Evolutionary conservation across 2,888 invertebrate genomes (phyloP).

Genomic region (Polyploca ridens): DNA sequence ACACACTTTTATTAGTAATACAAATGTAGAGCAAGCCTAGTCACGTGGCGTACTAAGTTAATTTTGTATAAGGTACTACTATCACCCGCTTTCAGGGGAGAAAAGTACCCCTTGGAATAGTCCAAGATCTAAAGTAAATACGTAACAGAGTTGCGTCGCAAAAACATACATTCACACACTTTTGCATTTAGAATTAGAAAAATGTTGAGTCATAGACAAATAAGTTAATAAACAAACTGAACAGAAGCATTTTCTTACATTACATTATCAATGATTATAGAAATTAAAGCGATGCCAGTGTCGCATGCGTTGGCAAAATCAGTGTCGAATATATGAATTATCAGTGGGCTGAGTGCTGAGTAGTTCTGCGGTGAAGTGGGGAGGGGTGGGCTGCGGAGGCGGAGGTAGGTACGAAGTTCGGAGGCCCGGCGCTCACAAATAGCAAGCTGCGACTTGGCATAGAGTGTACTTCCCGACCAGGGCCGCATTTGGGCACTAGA

Average conservation of each 20-base stretch:
- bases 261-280: background rate
- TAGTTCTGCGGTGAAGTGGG: conserved; percentile 22
- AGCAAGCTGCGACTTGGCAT: conserved; percentile 80
- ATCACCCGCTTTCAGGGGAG: too few species aligned
- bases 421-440: conserved; percentile 77
- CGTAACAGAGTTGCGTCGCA: too few species aligned
- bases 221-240: background rate
- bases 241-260: background rate
- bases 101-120: too few species aligned
- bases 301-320: conserved; percentile 40
- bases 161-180: too few species aligned
- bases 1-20: too few species aligned
- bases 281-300: conserved; percentile 15
- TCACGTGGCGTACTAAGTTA: too few species aligned
- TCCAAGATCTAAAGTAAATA: too few species aligned
- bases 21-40: too few species aligned
- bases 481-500: conserved; percentile 50
- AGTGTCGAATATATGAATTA: conserved; percentile 56
- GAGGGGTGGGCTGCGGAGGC: conserved; percentile 35
- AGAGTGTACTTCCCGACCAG: conserved; percentile 68
- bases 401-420: conserved; percentile 59
- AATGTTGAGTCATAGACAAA: background rate
- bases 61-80: too few species aligned
- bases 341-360: conserved; percentile 40
- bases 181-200: too few species aligned